Evolutionary conservation across 2,888 invertebrate species (phyloP), one percentile per base, ranked within the genome.

Genomic region (Drosophila helvetica): DNA sequence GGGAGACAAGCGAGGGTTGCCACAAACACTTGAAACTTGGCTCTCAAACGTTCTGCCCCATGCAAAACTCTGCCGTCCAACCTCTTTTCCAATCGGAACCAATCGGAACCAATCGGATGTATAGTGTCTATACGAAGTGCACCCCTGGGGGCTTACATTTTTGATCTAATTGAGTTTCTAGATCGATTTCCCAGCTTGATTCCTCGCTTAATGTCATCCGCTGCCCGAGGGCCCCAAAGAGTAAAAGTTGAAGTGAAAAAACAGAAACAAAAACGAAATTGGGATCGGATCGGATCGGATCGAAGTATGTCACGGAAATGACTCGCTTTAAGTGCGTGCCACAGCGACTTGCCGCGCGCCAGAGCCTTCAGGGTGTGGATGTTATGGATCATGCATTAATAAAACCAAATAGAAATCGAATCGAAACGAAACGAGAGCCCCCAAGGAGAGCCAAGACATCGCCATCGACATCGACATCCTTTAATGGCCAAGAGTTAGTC

Each of bases 241-340:
- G 88, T 86, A 86, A 85, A 86, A 88, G 89, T 88, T 79, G n/a
- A n/a, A n/a, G n/a, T n/a, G n/a, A n/a, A n/a, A n/a, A n/a, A n/a
- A n/a, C n/a, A n/a, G n/a, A n/a, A n/a, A 33, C 12, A 33, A 33
- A 10, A 30, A n/a, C n/a, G n/a, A n/a, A n/a, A n/a, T n/a, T n/a
- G n/a, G n/a, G n/a, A n/a, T 2, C n/a, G n/a, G n/a, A 27, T 9
- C 2, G 58, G 38, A 12, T 33, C 8, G 51, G 59, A 25, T 38
- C 72, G 60, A 88, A 75, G 86, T 84, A 79, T 88, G 84, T 86
- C 84, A 88, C 87, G 86, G 84, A 88, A 88, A 84, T 85, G 88
- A 68, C 75, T 88, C 80, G 74, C 79, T 80, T 88, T 75, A 88
- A 86, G 86, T 88, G 84, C 84, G 88, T 84, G 68, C 53, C 42